Base-by-base conservation (phyloP, 1,140 invertebrate genomes). In the Mercenaria mercenaria region DNA sequence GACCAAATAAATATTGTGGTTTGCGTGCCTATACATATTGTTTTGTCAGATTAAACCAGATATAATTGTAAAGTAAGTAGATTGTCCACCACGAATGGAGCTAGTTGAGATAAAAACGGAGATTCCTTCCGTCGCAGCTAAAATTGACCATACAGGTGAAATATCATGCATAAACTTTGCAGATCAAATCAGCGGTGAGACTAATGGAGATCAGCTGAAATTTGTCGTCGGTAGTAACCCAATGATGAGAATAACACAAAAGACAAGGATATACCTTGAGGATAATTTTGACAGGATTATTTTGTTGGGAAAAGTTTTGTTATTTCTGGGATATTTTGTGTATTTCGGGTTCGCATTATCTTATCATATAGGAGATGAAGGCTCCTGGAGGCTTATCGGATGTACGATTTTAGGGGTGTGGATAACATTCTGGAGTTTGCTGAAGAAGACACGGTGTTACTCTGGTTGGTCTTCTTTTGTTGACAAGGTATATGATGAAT, bases 361-460 rank as follows among this genome's bases (percentile, higher is more conserved):
- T 18, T 52, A 84, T 50, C 59, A 84, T 50, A 37, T 84, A 23
- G 82, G 82, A 43, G 82, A 84, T 39, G 82, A 84, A 67, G 82
- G 64, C 11, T 84, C 82, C 1, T 69, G 59, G 59, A 39, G 82
- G 11, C 43, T 84, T 18, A 34, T 69, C 47, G 82, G 59, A 11
- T 61, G 34, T 34, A 69, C 82, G 8, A 67, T 67, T 67, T 37
- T 69, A 15, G 82, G 64, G n/a, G 23, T 52, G 32, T 50, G 20
- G 39, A 37, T 84, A 10, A 84, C 72, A 10, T 0, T 15, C 15
- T 84, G 61, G 64, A 10, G 72, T 43, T 32, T 72, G 18, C 39
- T 84, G 4, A 84, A 84, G 82, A 41, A 23, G 41, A 84, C 64
- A 15, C 0, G 43, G 8, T 47, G 37, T 32, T 72, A 84, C 29